These are phyloP conservation scores for Mustela erminea DNA, from an alignment of 2,797 vertebrate genomes.

Conservation along the genomic window DNA sequence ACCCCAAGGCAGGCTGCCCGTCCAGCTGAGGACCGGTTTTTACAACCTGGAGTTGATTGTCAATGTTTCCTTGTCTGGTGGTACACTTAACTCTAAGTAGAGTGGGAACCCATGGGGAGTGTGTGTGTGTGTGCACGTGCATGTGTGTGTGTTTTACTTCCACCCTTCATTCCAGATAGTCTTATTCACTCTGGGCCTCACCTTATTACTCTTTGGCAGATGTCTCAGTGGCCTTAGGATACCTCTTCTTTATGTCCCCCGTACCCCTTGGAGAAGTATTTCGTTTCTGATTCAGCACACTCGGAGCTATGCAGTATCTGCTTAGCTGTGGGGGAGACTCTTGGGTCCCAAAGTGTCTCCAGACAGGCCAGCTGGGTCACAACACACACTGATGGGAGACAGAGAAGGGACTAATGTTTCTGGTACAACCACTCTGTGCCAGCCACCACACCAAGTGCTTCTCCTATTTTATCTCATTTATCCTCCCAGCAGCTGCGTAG, in stretches of 20 bases:
- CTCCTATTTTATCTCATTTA: background rate
- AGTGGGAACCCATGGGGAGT: background rate
- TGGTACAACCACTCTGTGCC: background rate
- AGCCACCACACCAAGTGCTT: background rate
- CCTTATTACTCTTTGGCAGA: background rate
- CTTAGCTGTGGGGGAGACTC: background rate
- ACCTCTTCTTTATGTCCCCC: background rate
- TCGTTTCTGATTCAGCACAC: background rate
- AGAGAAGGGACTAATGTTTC: rapidly evolving
- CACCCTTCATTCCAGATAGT: background rate
- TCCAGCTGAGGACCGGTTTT: slow-evolving; percentile 70
- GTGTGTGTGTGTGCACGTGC: background rate
- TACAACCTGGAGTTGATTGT: slow-evolving; percentile 71
- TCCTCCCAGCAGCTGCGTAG: background rate
- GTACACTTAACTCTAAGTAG: background rate
- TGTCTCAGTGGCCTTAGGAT: background rate
- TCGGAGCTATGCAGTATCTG: background rate
- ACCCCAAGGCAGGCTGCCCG: slow-evolving; percentile 30
- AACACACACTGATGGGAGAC: background rate
- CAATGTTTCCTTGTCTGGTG: slow-evolving; percentile 65
- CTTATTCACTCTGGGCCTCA: background rate
- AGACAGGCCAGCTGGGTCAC: background rate
- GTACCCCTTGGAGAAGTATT: background rate
- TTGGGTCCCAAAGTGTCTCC: background rate
- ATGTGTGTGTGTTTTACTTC: background rate